Conservation (phyloP, 2,888 invertebrate species). For the Trisateles emortualis region DNA sequence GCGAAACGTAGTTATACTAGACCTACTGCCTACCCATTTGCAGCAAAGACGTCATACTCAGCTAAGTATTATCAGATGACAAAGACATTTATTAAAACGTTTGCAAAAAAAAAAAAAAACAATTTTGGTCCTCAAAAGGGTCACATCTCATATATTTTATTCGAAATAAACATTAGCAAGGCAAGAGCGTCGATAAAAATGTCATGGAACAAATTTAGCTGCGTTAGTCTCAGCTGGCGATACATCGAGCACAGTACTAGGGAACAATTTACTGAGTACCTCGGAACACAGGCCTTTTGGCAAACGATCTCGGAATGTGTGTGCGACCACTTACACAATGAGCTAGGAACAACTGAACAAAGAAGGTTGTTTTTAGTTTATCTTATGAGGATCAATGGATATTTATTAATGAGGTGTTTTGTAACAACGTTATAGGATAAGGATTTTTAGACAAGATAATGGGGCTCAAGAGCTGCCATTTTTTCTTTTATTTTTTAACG, state of each 20-base stretch:
- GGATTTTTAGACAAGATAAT: too few species aligned
- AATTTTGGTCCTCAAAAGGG: neutral
- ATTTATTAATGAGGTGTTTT: too few species aligned
- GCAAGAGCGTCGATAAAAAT: conserved; percentile 17
- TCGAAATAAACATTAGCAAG: neutral
- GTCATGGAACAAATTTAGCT: conserved; percentile 24
- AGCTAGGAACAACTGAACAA: neutral
- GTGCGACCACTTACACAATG: neutral
- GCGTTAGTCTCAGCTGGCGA: conserved; percentile 14
- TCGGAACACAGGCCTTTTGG: neutral
- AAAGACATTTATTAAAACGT: too few species aligned
- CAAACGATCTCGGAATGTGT: neutral
- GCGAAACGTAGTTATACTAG: too few species aligned
- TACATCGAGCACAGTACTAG: conserved; percentile 11
- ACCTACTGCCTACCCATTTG: too few species aligned
- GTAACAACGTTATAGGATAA: too few species aligned
- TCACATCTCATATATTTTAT: neutral
- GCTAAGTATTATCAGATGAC: too few species aligned
- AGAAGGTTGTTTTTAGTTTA: neutral
- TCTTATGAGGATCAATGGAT: neutral
- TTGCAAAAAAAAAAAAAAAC: neutral
- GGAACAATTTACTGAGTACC: conserved; percentile 18
- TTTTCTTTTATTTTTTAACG: too few species aligned
- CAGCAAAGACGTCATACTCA: too few species aligned
- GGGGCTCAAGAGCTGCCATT: too few species aligned